Conservation (phyloP, 2,113 vertebrate species). For the Sturnira hondurensis region DNA sequence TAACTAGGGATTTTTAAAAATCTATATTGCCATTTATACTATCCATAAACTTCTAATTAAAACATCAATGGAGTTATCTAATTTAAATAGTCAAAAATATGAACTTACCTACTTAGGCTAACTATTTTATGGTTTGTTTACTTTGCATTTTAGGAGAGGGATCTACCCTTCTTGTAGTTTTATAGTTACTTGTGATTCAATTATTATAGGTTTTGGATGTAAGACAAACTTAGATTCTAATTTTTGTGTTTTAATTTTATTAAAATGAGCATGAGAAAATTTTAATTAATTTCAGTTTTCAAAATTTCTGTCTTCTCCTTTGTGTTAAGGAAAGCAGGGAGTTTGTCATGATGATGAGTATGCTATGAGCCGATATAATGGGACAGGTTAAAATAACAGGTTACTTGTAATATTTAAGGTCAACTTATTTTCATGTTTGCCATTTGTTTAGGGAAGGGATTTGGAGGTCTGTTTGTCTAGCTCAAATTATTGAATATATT, state of each 20-base stretch:
- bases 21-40: neutral
- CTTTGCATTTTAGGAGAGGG: neutral
- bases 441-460: neutral
- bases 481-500: neutral
- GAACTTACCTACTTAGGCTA: neutral
- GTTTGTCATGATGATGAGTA: neutral
- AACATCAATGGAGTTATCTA: neutral
- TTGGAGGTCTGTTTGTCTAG: neutral
- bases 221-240: constrained; percentile 20
- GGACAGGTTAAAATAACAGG: neutral
- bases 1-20: neutral
- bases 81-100: neutral
- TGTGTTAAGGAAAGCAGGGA: neutral
- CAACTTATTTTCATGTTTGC: neutral
- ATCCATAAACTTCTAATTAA: neutral
- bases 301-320: neutral
- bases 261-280: neutral
- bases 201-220: neutral
- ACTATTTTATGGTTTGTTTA: constrained; percentile 7
- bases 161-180: neutral
- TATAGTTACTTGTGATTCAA: neutral
- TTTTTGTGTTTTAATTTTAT: neutral
- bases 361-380: neutral
- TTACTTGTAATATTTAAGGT: neutral
- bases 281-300: neutral